Evolutionary conservation across 2,888 invertebrate genomes (phyloP).

Genomic region (Agrotis clavis): DNA sequence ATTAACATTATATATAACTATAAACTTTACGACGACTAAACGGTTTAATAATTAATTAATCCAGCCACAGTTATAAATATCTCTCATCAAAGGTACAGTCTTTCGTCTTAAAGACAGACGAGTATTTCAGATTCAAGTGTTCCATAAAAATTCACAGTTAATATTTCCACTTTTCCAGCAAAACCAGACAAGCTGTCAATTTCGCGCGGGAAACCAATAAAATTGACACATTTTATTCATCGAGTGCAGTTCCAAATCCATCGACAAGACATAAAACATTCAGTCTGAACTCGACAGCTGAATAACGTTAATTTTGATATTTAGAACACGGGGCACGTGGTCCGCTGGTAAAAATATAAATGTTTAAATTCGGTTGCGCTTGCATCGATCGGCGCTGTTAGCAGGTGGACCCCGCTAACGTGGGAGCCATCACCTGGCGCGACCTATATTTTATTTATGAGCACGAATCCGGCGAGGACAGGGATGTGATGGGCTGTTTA

Average conservation of each 20-base stretch:
- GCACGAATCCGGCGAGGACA: conserved; percentile 62
- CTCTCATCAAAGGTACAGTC: background rate
- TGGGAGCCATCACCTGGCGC: conserved; percentile 77
- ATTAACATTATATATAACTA: too few relatives aligned
- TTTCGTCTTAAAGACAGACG: background rate
- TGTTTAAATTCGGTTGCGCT: conserved; percentile 63
- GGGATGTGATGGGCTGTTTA: conserved; percentile 48
- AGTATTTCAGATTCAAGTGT: background rate
- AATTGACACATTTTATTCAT: conserved; percentile 19
- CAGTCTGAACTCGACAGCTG: conserved; percentile 19
- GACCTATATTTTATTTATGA: conserved; percentile 84
- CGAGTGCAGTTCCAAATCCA: conserved; percentile 13
- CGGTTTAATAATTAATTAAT: background rate
- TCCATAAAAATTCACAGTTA: conserved; percentile 9
- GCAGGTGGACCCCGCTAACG: conserved; percentile 64
- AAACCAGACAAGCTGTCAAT: conserved; percentile 21
- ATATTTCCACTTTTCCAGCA: background rate
- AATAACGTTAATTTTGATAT: conserved; percentile 37
- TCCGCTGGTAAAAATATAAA: conserved; percentile 57
- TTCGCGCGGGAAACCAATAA: conserved; percentile 6
- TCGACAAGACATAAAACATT: conserved; percentile 26
- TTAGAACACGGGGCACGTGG: conserved; percentile 43
- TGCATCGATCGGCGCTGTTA: conserved; percentile 61
- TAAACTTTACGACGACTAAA: background rate
- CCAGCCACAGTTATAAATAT: background rate